Conservation (phyloP, 1,140 invertebrate genomes). For the Magallana gigas region DNA sequence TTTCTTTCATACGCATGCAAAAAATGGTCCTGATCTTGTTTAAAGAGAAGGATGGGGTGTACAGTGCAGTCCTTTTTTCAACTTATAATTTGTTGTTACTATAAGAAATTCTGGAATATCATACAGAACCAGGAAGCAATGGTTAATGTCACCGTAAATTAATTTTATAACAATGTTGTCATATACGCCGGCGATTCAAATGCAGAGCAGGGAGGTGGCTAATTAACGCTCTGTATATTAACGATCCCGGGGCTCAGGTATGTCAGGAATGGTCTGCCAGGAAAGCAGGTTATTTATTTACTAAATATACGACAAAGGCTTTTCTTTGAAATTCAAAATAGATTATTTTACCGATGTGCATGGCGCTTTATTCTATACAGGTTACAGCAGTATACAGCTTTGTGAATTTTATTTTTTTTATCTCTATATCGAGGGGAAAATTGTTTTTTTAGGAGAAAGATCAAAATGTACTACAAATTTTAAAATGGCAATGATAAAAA, state of each 20-base stretch:
- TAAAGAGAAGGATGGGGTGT: too few relatives aligned
- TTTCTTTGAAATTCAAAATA: constrained; percentile 9
- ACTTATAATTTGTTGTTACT: too few relatives aligned
- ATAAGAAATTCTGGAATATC: background rate
- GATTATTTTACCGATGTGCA: background rate
- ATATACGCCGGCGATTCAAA: background rate
- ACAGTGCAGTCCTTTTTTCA: too few relatives aligned
- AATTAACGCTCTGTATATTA: constrained; percentile 18
- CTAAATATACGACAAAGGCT: background rate
- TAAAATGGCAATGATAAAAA: background rate
- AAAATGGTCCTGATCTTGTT: too few relatives aligned
- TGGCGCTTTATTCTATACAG: too few relatives aligned
- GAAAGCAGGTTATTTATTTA: background rate
- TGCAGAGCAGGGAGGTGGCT: background rate
- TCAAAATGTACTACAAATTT: background rate
- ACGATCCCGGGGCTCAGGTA: background rate
- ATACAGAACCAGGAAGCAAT: background rate
- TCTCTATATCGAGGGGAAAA: too few relatives aligned
- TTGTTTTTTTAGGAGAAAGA: background rate
- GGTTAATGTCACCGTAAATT: background rate
- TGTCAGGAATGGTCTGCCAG: background rate
- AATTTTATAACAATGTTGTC: constrained; percentile 6
- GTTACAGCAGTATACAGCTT: too few relatives aligned
- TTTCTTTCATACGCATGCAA: too few relatives aligned
- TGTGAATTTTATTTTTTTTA: too few relatives aligned